phyloP scores from a whole-genome alignment of 2,113 vertebrate genomes.

The Cinclus cinclus region DNA sequence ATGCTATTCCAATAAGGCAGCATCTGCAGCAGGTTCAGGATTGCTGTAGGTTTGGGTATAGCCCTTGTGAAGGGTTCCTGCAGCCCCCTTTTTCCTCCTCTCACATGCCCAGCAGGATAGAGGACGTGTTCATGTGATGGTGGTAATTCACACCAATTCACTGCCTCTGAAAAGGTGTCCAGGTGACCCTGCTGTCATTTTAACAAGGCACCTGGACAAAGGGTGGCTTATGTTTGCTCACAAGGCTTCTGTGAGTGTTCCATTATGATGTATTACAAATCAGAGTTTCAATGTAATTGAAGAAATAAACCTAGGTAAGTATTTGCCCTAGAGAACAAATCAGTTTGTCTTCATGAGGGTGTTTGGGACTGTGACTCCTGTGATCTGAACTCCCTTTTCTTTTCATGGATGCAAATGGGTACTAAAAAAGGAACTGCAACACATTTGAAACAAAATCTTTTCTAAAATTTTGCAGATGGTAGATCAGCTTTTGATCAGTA shows the following conservation, averaged over 20 bases:
- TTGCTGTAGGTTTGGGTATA: not conserved
- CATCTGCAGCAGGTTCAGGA: not conserved
- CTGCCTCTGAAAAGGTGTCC: not conserved
- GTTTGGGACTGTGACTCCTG: not conserved
- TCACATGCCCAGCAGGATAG: not conserved
- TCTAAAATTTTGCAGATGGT: not conserved
- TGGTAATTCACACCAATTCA: not conserved
- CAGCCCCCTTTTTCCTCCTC: not conserved
- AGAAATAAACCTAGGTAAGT: not conserved
- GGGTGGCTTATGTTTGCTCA: not conserved
- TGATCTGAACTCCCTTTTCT: not conserved
- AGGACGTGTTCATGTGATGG: fast-evolving
- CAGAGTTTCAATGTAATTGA: not conserved
- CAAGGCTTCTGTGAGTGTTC: not conserved
- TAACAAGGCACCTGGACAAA: not conserved
- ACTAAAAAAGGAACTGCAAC: not conserved
- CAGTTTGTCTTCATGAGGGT: not conserved
- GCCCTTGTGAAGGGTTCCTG: not conserved
- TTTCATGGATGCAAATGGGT: not conserved
- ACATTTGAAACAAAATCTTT: not conserved
- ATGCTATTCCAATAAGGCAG: not conserved
- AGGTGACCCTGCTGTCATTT: not conserved
- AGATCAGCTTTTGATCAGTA: not conserved
- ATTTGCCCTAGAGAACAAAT: not conserved
- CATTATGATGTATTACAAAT: not conserved